Evolutionary conservation across 2,797 vertebrate genomes (phyloP), one percentile per base, ranked within the genome.

Genomic region (Euthynnus affinis): DNA sequence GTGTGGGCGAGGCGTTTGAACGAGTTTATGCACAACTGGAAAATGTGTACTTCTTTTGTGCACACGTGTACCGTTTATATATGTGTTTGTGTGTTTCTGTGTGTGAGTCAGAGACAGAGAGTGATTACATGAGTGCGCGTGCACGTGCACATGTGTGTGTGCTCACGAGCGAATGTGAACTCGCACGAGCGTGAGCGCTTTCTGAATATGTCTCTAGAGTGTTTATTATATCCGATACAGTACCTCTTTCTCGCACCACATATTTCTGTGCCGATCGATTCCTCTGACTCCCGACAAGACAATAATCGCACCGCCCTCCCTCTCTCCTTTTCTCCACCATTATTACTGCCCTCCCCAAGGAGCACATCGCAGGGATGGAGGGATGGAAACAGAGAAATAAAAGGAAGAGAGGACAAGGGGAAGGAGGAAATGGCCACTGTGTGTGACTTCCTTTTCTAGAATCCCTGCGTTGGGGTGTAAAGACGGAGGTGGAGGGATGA

Each of bases 231-330:
- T 97, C 96, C 96, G 96, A 97, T 97, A 97, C 96, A 95, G 94
- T 96, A 95, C 94, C 96, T 96, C 96, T 97, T 97, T 97, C 95
- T 96, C 95, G 95, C 93, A 95, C 95, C 96, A 97, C 97, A 97
- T 97, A 98, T 98, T 98, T 98, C 96, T 97, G 95, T 83, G 95
- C 93, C 93, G 96, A 98, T 98, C 97, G 96, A 98, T 98, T 96
- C 94, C 95, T 97, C 96, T 96, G 97, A 97, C 97, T 98, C 96
- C 96, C 96, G 96, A 98, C 96, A 97, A 98, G 96, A 97, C 96
- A 97, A 97, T 97, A 98, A 98, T 97, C 96, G 95, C 96, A 88
- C 85, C 88, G 80, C 92, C 84, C 90, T 83, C 89, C 93, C 94
- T 90, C 92, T 92, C 95, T 94, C 95, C 93, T 96, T 96, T 95